phyloP scores from a whole-genome alignment of 64 coral and sea anemone species.

The Trachythela sp. region DNA sequence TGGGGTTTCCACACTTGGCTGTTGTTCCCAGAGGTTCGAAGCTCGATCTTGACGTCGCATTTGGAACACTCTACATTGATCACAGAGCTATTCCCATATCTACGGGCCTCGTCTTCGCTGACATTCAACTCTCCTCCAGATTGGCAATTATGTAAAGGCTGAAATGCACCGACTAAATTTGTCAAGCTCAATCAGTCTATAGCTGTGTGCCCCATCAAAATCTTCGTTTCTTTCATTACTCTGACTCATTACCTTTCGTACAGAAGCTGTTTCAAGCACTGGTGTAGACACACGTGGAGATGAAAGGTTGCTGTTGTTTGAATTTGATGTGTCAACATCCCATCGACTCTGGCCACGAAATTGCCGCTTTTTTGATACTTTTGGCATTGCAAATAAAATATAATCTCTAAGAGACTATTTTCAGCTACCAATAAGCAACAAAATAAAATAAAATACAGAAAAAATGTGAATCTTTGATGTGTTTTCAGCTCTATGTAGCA shows the following conservation, averaged over 20 bases:
- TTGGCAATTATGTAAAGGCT: not conserved
- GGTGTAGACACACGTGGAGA: not conserved
- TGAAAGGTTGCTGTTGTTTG: not conserved
- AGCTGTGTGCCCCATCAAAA: constrained; percentile 1
- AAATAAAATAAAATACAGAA: not conserved
- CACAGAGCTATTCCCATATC: not conserved
- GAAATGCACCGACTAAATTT: not conserved
- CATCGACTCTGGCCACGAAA: not conserved
- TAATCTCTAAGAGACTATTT: constrained; percentile 2
- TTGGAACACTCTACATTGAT: not conserved
- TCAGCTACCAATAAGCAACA: not conserved
- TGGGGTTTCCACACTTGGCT: not conserved
- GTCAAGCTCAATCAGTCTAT: not conserved
- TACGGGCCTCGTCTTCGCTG: not conserved
- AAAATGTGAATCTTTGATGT: not conserved
- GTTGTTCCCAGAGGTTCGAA: not conserved
- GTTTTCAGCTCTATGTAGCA: not conserved
- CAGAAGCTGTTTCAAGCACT: not conserved
- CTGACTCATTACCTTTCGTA: not conserved
- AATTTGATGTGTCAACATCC: not conserved
- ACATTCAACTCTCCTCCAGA: not conserved
- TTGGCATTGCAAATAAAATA: not conserved
- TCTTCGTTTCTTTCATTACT: not conserved
- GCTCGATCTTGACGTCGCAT: not conserved
- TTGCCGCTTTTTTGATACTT: not conserved